A percentile compares a stretch with the other conserved stretches of the same genome.
phyloP scores from a whole-genome alignment of 2,888 invertebrate species.

The Zaprionus lineosus region DNA sequence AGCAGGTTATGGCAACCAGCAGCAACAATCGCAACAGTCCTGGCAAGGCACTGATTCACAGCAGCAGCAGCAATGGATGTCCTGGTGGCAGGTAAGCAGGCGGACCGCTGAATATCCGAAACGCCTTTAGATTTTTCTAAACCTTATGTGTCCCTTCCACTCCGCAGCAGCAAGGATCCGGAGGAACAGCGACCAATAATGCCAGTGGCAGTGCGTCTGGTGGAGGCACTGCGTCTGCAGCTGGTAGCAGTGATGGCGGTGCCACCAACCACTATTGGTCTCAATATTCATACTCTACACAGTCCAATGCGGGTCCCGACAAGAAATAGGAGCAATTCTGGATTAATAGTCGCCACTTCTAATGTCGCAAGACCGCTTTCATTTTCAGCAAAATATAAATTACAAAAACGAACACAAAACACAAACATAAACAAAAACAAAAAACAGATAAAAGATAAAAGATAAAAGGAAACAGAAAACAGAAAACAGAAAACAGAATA shows the following conservation, averaged over 20 bases:
- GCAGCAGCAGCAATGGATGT: conserved; percentile 82
- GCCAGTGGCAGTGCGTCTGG: conserved; percentile 36
- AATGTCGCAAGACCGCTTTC: conserved; percentile 19
- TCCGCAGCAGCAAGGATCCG: conserved; percentile 51
- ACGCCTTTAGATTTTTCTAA: neutral
- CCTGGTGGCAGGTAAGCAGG: conserved; percentile 83
- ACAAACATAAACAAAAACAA: conserved; percentile 29
- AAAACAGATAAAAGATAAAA: no score
- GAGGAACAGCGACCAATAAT: conserved; percentile 47
- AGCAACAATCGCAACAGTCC: conserved; percentile 78
- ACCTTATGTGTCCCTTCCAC: neutral
- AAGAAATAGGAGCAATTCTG: conserved; percentile 57
- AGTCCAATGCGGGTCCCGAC: conserved; percentile 65
- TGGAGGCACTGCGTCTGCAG: conserved; percentile 33
- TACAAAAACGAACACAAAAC: conserved; percentile 16
- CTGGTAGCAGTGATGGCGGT: conserved; percentile 62
- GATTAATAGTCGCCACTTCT: neutral
- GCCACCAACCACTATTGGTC: conserved; percentile 82
- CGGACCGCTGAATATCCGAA: neutral
- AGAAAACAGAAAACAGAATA: no score
- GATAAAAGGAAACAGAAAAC: no score
- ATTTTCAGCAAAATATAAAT: conserved; percentile 22
- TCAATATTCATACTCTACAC: conserved; percentile 81
- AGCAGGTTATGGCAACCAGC: conserved; percentile 77
- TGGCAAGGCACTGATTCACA: conserved; percentile 80